Evolutionary conservation across 2,888 invertebrate genomes (phyloP), one percentile per base, ranked within the genome.

Genomic region (Caenorhabditis afra): DNA sequence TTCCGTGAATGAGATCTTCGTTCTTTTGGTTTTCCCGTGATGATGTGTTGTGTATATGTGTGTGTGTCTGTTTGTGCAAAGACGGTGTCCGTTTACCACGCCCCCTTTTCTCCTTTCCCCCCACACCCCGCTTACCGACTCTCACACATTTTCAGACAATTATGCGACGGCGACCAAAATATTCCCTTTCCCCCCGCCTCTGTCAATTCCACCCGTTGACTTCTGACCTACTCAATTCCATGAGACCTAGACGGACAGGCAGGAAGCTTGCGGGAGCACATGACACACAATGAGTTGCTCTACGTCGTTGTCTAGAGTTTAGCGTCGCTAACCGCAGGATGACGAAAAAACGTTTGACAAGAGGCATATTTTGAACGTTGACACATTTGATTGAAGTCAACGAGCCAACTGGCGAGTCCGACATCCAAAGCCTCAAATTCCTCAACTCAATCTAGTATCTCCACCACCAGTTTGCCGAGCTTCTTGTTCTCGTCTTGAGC

Each of bases 301-400:
- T 55, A 53, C 57, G 41, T 55, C 66, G 18, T 37, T 70, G 61
- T 70, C 61, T 68, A 35, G 59, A 57, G 57, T 20, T 57, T 45
- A 55, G 55, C 55, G 65, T 55, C 45, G 47, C 37, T 57, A 57
- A 52, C 57, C 57, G 53, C 68, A 59, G 67, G 50, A 59, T 29
- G 29, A 58, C 39, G 49, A 16, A 16, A 11, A 44, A 29, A 52
- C 29, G 29, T 29, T 29, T 29, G 29, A 29, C 29, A 29, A 29
- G 29, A 3, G 29, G 29, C 29, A 29, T 29, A 29, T 29, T 29
- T 29, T 29, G 29, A 68, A 61, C 61, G 61, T 61, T 70, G 70
- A 70, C 70, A 70, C 53, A 37, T 70, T 61, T 70, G 70, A 70
- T 70, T 70, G 70, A 70, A 58, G 58, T 47, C 70, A 53, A 45